phyloP scores from a whole-genome alignment of 1,140 invertebrate species.

The Pinna nobilis region DNA sequence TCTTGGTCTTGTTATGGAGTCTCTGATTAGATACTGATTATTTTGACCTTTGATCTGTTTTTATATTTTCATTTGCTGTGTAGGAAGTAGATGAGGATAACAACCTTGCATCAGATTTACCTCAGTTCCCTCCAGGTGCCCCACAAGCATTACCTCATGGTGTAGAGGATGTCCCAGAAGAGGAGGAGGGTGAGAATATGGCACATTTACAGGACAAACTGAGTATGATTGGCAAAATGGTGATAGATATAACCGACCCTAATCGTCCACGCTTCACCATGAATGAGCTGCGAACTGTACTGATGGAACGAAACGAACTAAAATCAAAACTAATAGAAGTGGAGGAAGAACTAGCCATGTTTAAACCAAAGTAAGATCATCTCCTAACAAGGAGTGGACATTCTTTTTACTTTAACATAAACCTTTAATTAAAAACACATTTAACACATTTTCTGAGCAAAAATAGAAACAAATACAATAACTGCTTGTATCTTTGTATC shows the following conservation, averaged over 20 bases:
- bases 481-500: no score
- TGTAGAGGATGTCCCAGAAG: not conserved
- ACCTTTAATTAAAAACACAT: no score
- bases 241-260: conserved; percentile 78
- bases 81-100: conserved; percentile 30
- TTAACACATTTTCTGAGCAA: no score
- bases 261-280: conserved; percentile 92
- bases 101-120: not conserved
- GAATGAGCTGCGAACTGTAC: conserved; percentile 89
- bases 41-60: not conserved
- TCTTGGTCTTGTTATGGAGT: not conserved
- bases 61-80: not conserved
- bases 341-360: conserved; percentile 88
- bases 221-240: conserved; percentile 68
- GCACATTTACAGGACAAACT: conserved; percentile 57
- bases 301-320: conserved; percentile 91
- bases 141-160: not conserved
- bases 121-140: conserved; percentile 12
- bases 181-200: conserved; percentile 44
- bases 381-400: not conserved
- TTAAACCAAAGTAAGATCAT: conserved; percentile 78
- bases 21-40: not conserved
- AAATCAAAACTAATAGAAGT: conserved; percentile 90
- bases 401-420: no score
- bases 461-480: no score